Evolutionary conservation across 2,113 vertebrate species (phyloP).

Genomic region (Platysternon megacephalum): DNA sequence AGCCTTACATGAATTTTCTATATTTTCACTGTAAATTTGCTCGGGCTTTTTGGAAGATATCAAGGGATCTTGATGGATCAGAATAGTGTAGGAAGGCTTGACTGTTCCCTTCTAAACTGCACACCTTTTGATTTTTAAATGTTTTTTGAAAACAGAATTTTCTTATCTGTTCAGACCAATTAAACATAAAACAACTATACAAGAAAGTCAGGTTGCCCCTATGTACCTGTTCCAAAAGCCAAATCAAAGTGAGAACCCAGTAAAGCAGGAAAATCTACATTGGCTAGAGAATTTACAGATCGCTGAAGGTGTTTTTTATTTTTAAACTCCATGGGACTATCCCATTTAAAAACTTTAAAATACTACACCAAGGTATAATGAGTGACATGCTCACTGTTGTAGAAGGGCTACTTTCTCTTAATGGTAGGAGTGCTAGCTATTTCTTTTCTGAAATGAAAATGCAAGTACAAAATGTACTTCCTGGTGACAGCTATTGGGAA

Average conservation of each 20-base stretch:
- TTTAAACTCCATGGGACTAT: background rate
- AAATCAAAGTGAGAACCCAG: background rate
- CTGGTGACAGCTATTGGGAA: slow-evolving; percentile 3
- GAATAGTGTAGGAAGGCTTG: background rate
- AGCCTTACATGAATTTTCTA: background rate
- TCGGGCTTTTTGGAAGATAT: background rate
- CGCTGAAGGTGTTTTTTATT: background rate
- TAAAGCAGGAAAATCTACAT: background rate
- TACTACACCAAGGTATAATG: background rate
- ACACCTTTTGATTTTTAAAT: background rate
- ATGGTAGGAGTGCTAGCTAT: slow-evolving; percentile 25
- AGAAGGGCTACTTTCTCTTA: background rate
- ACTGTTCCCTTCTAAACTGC: background rate
- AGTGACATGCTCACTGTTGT: background rate
- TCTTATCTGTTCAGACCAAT: background rate
- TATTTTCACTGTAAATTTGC: background rate
- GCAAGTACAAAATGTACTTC: slow-evolving; percentile 27
- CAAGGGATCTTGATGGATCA: background rate
- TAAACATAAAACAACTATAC: background rate
- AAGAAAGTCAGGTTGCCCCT: background rate
- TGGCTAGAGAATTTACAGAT: background rate
- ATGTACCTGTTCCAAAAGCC: background rate
- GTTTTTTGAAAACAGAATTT: background rate
- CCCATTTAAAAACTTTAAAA: background rate
- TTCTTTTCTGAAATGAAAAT: slow-evolving; percentile 29